Percentiles rank a stretch among this genome's conserved stretches.
Evolutionary conservation across 1,140 invertebrate species (phyloP).

Genomic region (Cheumatopsyche charites): DNA sequence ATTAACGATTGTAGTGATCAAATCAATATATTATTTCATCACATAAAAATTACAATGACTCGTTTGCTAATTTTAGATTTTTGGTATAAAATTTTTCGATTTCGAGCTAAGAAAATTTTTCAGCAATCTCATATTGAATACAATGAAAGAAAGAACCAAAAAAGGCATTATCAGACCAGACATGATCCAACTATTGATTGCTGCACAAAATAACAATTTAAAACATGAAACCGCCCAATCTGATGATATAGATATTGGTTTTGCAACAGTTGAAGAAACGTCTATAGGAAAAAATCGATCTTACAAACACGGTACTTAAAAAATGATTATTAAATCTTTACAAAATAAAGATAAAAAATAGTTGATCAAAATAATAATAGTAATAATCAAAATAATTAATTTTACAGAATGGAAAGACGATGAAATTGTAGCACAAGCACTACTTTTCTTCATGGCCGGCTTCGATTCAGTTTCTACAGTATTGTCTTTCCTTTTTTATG

Average conservation of each 20-base stretch:
- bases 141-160: slow-evolving; percentile 50
- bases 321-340: not conserved
- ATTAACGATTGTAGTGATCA: not conserved
- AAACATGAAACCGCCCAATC: not conserved
- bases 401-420: slow-evolving; percentile 42
- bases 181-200: slow-evolving; percentile 58
- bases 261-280: slow-evolving; percentile 58
- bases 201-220: slow-evolving; percentile 44
- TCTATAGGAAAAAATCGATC: slow-evolving; percentile 48
- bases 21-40: not conserved
- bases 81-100: too few species aligned
- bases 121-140: slow-evolving; percentile 17
- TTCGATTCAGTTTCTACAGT: slow-evolving; percentile 46
- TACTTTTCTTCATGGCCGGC: slow-evolving; percentile 52
- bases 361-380: too few species aligned
- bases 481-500: slow-evolving; percentile 5
- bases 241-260: slow-evolving; percentile 53
- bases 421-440: slow-evolving; percentile 48
- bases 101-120: too few species aligned
- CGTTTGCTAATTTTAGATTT: not conserved
- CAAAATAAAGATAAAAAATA: too few species aligned
- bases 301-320: slow-evolving; percentile 9
- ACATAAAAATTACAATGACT: not conserved
- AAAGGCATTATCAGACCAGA: slow-evolving; percentile 54
- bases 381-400: not conserved